These are phyloP conservation scores for Belonocnema kinseyi DNA, from an alignment of 1,140 invertebrate genomes.

Conservation along the genomic window DNA sequence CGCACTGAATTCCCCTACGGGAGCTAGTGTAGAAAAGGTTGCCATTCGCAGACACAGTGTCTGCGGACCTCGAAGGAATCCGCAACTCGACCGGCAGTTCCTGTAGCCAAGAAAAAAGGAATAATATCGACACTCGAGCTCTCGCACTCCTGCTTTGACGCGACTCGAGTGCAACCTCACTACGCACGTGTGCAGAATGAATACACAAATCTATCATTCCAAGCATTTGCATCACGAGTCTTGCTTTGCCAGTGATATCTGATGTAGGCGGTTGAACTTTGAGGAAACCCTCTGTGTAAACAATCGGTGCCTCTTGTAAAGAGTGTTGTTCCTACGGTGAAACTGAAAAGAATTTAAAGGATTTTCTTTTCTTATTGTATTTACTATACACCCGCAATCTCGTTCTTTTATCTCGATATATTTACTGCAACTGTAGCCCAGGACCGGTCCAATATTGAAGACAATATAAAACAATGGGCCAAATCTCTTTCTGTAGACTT, in stretches of 20 bases:
- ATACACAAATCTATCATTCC: slow-evolving; percentile 22
- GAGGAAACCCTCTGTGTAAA: slow-evolving; percentile 1
- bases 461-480: no score
- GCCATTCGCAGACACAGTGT: slow-evolving; percentile 17
- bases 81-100: background rate
- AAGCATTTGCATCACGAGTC: slow-evolving; percentile 12
- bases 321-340: background rate
- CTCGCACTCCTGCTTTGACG: slow-evolving; percentile 11
- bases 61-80: slow-evolving; percentile 15
- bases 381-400: background rate
- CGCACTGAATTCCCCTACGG: no score
- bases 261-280: slow-evolving; percentile 5
- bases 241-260: background rate
- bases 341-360: slow-evolving; percentile 12
- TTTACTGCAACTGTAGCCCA: slow-evolving; percentile 3
- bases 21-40: background rate
- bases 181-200: slow-evolving; percentile 8
- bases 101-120: slow-evolving; percentile 22
- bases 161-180: background rate
- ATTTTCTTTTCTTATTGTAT: background rate
- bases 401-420: background rate
- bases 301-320: slow-evolving; percentile 7
- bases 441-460: no score
- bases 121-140: slow-evolving; percentile 15
- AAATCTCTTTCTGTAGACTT: no score